These are phyloP conservation scores for Equus przewalskii DNA, from an alignment of 2,113 vertebrate genomes.

Conservation along the genomic window DNA sequence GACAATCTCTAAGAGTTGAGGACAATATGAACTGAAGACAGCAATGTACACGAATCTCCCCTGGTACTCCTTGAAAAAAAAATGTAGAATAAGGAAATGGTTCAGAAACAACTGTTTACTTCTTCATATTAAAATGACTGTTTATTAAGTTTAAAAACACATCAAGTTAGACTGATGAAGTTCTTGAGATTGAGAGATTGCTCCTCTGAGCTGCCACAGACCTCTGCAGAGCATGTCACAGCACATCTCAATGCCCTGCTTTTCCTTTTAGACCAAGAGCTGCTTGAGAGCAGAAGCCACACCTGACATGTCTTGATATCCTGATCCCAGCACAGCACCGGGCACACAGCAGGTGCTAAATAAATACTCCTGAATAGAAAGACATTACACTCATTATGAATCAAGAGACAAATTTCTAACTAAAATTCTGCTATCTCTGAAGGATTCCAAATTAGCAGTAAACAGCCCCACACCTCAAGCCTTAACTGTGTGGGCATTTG, in stretches of 20 bases:
- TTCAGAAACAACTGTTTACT: neutral
- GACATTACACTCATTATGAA: neutral
- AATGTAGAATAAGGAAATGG: neutral
- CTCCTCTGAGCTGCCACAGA: neutral
- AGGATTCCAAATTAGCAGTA: slow-evolving; percentile 12
- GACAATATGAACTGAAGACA: slow-evolving; percentile 1
- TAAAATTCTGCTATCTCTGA: slow-evolving; percentile 34
- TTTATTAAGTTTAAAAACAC: slow-evolving; percentile 39
- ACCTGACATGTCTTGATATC: neutral
- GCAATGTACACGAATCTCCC: neutral
- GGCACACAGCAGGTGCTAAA: neutral
- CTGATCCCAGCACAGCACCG: neutral
- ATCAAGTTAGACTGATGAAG: slow-evolving; percentile 36
- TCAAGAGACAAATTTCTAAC: slow-evolving; percentile 21
- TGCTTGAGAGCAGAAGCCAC: slow-evolving; percentile 12
- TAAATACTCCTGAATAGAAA: neutral
- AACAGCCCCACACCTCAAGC: neutral
- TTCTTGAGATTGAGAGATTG: neutral
- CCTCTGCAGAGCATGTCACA: neutral
- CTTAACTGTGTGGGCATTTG: neutral
- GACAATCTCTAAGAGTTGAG: slow-evolving; percentile 22
- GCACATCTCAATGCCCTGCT: neutral
- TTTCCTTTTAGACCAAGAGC: slow-evolving; percentile 25
- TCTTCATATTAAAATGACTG: slow-evolving; percentile 30
- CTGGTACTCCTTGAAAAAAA: neutral